A percentile compares a stretch with the other conserved stretches of the same genome.
Conservation (phyloP, 2,113 vertebrate species). For the Geococcyx californianus region DNA sequence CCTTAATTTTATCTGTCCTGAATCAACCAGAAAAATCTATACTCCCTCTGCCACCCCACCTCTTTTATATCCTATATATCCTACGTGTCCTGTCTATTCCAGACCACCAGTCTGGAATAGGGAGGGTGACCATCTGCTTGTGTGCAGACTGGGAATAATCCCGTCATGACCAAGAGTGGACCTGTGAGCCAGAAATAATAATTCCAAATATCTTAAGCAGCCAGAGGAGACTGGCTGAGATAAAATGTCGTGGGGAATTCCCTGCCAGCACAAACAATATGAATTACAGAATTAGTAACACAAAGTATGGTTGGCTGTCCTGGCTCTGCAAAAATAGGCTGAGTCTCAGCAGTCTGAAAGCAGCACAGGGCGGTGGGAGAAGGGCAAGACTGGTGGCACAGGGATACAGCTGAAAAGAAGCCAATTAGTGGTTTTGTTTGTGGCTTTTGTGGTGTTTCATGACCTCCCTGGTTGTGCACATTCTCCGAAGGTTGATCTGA, state of each 20-base stretch:
- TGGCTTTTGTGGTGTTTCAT: neutral
- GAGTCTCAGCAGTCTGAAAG: neutral
- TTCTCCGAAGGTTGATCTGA: neutral
- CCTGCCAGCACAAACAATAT: conserved; percentile 54
- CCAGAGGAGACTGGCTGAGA: conserved; percentile 42
- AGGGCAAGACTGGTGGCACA: neutral
- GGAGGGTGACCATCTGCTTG: neutral
- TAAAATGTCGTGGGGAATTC: conserved; percentile 22
- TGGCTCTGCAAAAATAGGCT: conserved; percentile 37
- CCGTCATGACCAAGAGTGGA: neutral
- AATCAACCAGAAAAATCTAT: neutral
- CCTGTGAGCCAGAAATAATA: neutral
- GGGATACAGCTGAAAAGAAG: neutral
- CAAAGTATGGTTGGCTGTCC: conserved; percentile 33
- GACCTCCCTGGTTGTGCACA: neutral
- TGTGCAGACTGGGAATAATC: neutral
- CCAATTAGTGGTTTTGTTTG: conserved; percentile 5
- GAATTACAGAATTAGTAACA: conserved; percentile 65
- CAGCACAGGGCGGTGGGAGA: neutral
- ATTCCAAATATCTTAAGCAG: conserved; percentile 64
- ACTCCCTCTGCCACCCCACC: fast-evolving
- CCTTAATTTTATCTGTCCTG: neutral
- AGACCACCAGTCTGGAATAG: neutral
- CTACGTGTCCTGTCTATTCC: neutral
- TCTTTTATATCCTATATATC: neutral